Conservation (phyloP, 1,140 invertebrate species). For the Pseudachorutes palmiensis region DNA sequence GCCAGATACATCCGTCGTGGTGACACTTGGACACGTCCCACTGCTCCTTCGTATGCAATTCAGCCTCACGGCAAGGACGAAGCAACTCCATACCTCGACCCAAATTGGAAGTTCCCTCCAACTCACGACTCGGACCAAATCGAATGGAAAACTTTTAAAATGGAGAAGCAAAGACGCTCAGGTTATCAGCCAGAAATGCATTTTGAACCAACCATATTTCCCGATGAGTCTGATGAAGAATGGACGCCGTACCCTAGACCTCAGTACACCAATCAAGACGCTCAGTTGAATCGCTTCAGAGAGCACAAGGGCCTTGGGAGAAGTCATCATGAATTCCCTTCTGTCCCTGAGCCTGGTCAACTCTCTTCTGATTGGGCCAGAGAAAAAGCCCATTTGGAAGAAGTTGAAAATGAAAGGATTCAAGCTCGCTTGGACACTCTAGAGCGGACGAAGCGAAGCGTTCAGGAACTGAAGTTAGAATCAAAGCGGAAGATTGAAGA, state of each 20-base stretch:
- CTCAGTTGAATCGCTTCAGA: not conserved
- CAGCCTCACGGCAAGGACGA: not conserved
- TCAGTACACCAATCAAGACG: not conserved
- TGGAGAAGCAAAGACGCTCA: not conserved
- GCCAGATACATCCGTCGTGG: not conserved
- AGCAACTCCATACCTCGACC: not conserved
- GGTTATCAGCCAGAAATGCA: not conserved
- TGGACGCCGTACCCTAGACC: not conserved
- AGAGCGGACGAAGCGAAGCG: conserved; percentile 2
- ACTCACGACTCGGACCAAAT: not conserved
- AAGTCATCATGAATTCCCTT: not conserved
- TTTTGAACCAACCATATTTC: not conserved
- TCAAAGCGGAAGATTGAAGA: conserved; percentile 3
- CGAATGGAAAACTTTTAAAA: not conserved
- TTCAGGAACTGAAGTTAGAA: not conserved
- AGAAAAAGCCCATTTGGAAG: not conserved
- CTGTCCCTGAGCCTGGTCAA: not conserved
- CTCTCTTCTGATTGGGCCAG: not conserved
- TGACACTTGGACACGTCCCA: not conserved
- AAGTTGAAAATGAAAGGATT: not conserved
- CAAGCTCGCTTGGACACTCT: not conserved
- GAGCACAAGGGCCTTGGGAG: not conserved
- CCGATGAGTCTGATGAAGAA: too few species aligned
- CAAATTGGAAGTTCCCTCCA: not conserved
- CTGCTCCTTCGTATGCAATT: not conserved